Base-by-base conservation (phyloP, 2,888 invertebrate species). In the Agonopterix heracliana region DNA sequence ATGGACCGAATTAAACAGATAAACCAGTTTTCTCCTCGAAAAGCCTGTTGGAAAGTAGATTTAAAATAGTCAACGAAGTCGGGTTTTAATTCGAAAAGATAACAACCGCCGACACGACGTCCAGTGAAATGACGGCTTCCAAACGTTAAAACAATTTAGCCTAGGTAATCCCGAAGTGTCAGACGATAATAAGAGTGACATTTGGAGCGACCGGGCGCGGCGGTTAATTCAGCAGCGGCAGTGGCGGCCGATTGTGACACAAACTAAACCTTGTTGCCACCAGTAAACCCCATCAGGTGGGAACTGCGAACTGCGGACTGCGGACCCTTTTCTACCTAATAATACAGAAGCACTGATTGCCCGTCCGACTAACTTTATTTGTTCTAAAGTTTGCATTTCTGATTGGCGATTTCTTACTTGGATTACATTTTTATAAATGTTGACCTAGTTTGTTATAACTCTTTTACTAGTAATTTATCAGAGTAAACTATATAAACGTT, bases 111-210 rank as follows among this genome's bases (percentile, higher is more conserved):
- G 68, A 68, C 78, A 63, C 73, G 68, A 68, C 78, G 63, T 76
- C 64, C 66, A 74, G 78, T 75, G 72, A 74, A 78, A 80, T 74
- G 72, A 71, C 59, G 70, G 71, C 71, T 78, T 74, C 63, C 68
- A 63, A 85, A 86, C 72, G 84, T 75, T 86, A 80, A 85, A 87
- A 87, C 86, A 87, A 83, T 88, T 86, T 85, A 87, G 84, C 81
- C 84, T 74, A 74, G 74, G 79, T 86, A 88, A 88, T 86, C 88
- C 86, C 68, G 62, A 71, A 78, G 77, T 86, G 88, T 87, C 88
- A 81, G 78, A 84, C 66, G 79, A 83, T 88, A 86, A 87, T 87
- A 88, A 86, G 82, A 87, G 84, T 87, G 88, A 87, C 88, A 83
- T 83, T 87, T 82, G 73, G 79, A 84, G 79, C 78, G 71, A 63